Evolutionary conservation across 2,888 invertebrate species (phyloP), one percentile per base, ranked within the genome.

Genomic region (Drosophila anomelani): DNA sequence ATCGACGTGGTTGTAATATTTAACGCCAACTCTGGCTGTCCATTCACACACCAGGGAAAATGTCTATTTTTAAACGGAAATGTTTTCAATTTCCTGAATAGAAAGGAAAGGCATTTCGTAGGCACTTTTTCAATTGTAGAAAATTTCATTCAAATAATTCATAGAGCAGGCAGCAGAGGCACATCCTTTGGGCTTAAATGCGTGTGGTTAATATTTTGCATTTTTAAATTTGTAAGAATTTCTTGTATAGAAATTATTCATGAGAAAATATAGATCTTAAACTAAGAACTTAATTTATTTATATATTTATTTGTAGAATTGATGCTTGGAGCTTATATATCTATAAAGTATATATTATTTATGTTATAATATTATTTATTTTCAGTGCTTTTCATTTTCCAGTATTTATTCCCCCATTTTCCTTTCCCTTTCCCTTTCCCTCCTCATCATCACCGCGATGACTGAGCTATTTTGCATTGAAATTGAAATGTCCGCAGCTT

Each of bases 401-500:
- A 55, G 26, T 15, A 3, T 12, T 32, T 53, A 20, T 10, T 43
- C 23, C n/a, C 54, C 23, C 23, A 8, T 41, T 47, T 44, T 39
- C 29, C 32, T 23, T 23, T 4, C 6, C 47, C 34, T 6, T 23
- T 34, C 7, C 3, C 47, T n/a, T 3, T 15, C 5, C 46, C 15
- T 5, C 34, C 41, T 34, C 59, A 46, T 53, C 39, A 43, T 47
- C 29, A 29, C 1, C 8, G 29, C 62, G 70, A 43, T 73, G 58
- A 54, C 66, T 68, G 69, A 62, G 78, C 82, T 78, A 79, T 84
- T 84, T 88, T 86, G 70, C 81, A 88, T 86, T 79, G 70, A 80
- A 84, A 88, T 88, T 79, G 86, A 86, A 84, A 83, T 83, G 84
- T 77, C 74, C 62, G 51, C 84, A 70, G 77, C 68, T 78, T 76